phyloP scores from a whole-genome alignment of 2,113 vertebrate genomes.

The Marcusenius ussheri region DNA sequence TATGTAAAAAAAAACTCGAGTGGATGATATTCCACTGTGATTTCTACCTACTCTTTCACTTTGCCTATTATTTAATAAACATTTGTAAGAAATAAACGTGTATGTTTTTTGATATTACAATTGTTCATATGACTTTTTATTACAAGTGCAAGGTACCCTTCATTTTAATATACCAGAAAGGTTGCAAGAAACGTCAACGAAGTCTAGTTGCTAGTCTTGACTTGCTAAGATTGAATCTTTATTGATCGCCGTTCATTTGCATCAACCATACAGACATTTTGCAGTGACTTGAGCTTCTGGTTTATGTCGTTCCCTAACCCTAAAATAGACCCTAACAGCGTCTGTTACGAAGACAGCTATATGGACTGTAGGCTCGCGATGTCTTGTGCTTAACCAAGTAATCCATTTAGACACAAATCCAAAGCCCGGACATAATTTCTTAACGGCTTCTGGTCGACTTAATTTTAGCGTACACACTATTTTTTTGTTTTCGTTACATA shows the following conservation, averaged over 20 bases:
- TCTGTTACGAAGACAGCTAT: background rate
- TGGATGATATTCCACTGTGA: constrained; percentile 66
- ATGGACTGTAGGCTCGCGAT: background rate
- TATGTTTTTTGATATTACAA: constrained; percentile 17
- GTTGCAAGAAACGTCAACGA: background rate
- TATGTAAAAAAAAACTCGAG: constrained; percentile 43
- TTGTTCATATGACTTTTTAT: background rate
- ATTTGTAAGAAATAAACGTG: constrained; percentile 48
- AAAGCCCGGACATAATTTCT: background rate
- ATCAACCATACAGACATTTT: background rate
- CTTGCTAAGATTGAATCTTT: background rate
- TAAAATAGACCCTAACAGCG: background rate
- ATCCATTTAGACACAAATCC: background rate
- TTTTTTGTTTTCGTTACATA: background rate
- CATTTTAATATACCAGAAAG: background rate
- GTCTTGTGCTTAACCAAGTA: background rate
- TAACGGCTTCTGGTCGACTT: background rate
- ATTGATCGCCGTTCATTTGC: background rate
- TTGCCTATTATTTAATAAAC: constrained; percentile 61
- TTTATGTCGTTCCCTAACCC: background rate
- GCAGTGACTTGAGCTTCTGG: background rate
- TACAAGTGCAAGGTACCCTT: background rate
- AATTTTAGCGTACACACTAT: background rate
- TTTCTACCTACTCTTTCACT: constrained; percentile 59
- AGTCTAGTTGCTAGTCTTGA: background rate